Evolutionary conservation across 2,888 invertebrate species (phyloP).

Genomic region (Cordilura impudica): DNA sequence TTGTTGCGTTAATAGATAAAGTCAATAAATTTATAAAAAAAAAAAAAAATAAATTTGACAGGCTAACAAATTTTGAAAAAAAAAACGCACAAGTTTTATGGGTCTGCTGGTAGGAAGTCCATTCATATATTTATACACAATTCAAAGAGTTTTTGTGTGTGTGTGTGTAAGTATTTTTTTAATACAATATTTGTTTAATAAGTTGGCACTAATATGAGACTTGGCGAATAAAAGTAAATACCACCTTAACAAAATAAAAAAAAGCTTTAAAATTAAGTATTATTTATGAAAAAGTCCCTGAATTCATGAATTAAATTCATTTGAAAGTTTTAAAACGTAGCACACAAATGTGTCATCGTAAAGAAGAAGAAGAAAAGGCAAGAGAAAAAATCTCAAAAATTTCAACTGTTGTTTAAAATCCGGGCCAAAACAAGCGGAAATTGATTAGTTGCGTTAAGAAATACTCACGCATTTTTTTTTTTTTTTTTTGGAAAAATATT

Average conservation of each 20-base stretch:
- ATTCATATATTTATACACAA: neutral
- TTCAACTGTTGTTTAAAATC: constrained; percentile 36
- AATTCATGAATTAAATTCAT: constrained; percentile 21
- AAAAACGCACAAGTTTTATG: neutral
- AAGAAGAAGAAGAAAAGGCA: neutral
- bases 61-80: neutral
- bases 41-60: neutral
- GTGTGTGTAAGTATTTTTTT: neutral
- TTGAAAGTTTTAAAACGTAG: neutral
- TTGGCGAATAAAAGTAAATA: constrained; percentile 18
- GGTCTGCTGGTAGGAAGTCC: no score
- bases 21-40: no score
- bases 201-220: constrained; percentile 39
- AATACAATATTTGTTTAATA: constrained; percentile 47
- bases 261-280: neutral
- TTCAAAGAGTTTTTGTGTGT: neutral
- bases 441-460: constrained; percentile 42
- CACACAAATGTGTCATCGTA: constrained; percentile 20
- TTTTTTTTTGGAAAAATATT: neutral
- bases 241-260: neutral
- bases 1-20: constrained; percentile 15
- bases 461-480: neutral
- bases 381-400: neutral
- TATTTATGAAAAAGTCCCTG: constrained; percentile 38
- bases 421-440: constrained; percentile 58